Conservation (phyloP, 2,113 vertebrate species). For the Hypocryptadius cinnamomeus region DNA sequence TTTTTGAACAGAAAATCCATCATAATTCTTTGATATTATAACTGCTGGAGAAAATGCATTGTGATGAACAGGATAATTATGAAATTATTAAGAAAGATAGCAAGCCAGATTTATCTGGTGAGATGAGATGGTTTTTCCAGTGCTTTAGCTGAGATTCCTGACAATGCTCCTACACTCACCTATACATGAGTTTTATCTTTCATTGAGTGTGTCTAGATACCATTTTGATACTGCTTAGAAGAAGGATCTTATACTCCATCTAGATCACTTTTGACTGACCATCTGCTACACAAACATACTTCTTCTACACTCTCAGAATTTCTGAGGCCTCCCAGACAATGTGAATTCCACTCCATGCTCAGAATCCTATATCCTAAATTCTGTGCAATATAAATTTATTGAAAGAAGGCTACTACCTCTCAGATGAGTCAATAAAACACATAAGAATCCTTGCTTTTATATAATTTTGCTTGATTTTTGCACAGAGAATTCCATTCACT, state of each 20-base stretch:
- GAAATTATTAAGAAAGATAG: background rate
- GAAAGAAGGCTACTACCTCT: background rate
- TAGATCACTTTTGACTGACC: background rate
- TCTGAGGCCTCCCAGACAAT: background rate
- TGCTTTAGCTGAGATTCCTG: background rate
- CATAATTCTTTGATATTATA: background rate
- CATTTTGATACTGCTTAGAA: background rate
- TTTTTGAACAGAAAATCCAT: background rate
- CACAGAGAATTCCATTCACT: background rate
- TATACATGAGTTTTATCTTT: background rate
- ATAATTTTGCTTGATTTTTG: background rate
- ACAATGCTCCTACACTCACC: background rate
- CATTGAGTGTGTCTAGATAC: background rate
- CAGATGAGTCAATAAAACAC: background rate
- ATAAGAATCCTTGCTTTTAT: background rate
- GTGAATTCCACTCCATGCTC: background rate
- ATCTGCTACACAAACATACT: background rate
- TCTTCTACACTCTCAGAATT: background rate
- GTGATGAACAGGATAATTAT: background rate
- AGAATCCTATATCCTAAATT: background rate
- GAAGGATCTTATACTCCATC: background rate
- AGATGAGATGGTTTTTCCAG: background rate
- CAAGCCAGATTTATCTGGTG: background rate
- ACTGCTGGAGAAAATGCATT: background rate
- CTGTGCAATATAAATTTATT: background rate